Percentiles rank a stretch among this genome's conserved stretches.
phyloP scores from a whole-genome alignment of 2,888 invertebrate genomes.

The Xylota sylvarum region DNA sequence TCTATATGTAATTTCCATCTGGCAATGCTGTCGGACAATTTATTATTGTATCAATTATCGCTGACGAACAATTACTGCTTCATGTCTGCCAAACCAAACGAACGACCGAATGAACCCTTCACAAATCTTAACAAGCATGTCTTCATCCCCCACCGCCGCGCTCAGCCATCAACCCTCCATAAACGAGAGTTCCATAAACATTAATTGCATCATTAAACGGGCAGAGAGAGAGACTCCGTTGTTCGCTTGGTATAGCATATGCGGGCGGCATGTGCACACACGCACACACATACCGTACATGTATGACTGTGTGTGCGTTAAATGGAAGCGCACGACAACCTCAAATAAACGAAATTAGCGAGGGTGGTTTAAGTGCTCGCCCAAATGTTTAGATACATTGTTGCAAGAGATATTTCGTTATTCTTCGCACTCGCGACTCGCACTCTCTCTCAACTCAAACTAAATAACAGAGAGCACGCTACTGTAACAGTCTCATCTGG shows the following conservation, averaged over 20 bases:
- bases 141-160: constrained; percentile 27
- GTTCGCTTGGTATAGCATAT: constrained; percentile 18
- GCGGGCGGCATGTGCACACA: constrained; percentile 28
- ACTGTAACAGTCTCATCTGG: not conserved
- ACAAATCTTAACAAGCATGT: constrained; percentile 60
- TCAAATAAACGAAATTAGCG: constrained; percentile 53
- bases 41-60: constrained; percentile 69
- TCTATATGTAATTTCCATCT: constrained; percentile 1
- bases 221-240: constrained; percentile 47
- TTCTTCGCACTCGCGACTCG: too few species aligned
- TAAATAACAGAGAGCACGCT: not conserved
- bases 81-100: constrained; percentile 55
- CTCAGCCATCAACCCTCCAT: constrained; percentile 52
- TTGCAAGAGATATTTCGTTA: constrained; percentile 54
- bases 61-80: constrained; percentile 63
- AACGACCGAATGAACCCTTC: constrained; percentile 58
- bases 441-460: not conserved
- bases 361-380: constrained; percentile 26
- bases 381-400: constrained; percentile 66
- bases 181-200: constrained; percentile 61
- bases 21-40: constrained; percentile 31
- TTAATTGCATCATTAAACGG: constrained; percentile 75
- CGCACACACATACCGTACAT: not conserved
- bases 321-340: constrained; percentile 52
- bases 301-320: constrained; percentile 36